Base-by-base conservation (phyloP, 2,888 invertebrate genomes). In the Eulithis testata region DNA sequence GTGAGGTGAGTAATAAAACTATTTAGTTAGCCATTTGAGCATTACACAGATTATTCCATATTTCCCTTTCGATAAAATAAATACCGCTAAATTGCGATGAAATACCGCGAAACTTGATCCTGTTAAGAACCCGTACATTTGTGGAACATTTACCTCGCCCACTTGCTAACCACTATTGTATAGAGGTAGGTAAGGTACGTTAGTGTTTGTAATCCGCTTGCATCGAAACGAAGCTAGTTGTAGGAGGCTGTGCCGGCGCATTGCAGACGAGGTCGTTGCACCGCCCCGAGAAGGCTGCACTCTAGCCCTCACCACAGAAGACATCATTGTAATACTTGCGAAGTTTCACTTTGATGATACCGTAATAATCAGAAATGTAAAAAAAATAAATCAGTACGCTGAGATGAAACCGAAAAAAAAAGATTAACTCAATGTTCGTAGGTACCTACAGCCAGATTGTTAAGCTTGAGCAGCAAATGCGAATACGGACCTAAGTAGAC, bases 231-330 rank as follows among this genome's bases (percentile, higher is more conserved):
- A 60, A 80, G 82, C 82, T 78, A 80, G 82, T 82, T 76, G 80
- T 65, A 64, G 73, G 70, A 87, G 86, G 84, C 84, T 84, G 85
- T 77, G 84, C 85, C 73, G 82, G 83, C 80, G 79, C 83, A 76
- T 74, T 66, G 72, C 68, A 59, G 69, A 69, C 76, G 87, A 85
- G 89, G 91, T 91, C 91, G 86, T 85, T 89, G 91, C 85, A 83
- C 90, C 78, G 77, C 79, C 77, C 78, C 68, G 79, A 81, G 81
- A 83, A 85, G 84, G 78, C 85, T 88, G 89, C 86, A 86, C 88
- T 83, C 82, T 77, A 80, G 81, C 81, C 83, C 81, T 80, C 81
- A 76, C 81, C 82, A 40, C 60, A 62, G 62, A 51, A n/a, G 11
- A 44, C 12, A 57, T 47, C 59, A 40, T 50, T 58, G 62, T 45